phyloP scores from a whole-genome alignment of 2,888 invertebrate species.

The Notodonta ziczac region DNA sequence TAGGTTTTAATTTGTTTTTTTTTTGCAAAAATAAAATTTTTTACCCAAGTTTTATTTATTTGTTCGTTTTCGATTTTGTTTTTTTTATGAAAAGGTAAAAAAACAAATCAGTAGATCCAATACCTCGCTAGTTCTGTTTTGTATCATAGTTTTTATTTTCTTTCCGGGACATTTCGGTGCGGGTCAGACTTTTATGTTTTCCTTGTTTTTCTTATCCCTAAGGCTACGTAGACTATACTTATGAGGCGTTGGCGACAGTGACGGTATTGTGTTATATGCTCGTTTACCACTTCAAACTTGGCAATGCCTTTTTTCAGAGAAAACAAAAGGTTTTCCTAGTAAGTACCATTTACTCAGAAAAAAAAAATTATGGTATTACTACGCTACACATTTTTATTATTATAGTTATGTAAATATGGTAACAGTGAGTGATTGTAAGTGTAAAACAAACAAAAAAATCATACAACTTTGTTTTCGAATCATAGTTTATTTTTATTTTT shows the following conservation, averaged over 20 bases:
- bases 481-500: no score
- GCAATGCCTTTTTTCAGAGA: neutral
- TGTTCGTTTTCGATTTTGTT: neutral
- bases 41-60: neutral
- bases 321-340: neutral
- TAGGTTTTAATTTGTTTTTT: no score
- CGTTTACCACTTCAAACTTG: neutral
- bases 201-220: slow-evolving; percentile 28
- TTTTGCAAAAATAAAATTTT: neutral
- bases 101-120: slow-evolving; percentile 26
- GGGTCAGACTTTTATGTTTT: slow-evolving; percentile 39
- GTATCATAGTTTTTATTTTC: slow-evolving; percentile 39
- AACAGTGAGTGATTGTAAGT: no score
- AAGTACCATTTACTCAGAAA: no score
- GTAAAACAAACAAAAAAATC: no score
- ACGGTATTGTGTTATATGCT: neutral
- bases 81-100: slow-evolving; percentile 13
- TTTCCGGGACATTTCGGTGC: slow-evolving; percentile 27
- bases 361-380: no score
- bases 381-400: no score
- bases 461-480: no score
- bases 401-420: no score
- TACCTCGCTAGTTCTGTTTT: slow-evolving; percentile 27
- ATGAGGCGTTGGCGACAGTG: slow-evolving; percentile 29
- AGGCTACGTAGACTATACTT: slow-evolving; percentile 30